Base-by-base conservation (phyloP, 2,113 vertebrate species). In the Podocnemis expansa region DNA sequence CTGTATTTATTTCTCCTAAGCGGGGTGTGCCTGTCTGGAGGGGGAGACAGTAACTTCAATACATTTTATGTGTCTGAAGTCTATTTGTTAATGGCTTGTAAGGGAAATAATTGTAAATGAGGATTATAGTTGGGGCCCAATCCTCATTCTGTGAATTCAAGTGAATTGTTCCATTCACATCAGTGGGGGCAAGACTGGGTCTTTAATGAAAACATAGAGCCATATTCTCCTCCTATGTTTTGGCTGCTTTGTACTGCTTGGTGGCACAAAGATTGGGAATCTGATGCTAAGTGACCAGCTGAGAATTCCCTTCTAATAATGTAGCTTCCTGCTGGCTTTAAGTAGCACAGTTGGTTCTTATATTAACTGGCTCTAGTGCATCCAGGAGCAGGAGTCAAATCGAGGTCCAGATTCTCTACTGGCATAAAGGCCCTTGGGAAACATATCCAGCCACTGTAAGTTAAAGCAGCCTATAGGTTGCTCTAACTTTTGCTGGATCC, bases 1-100 rank as follows among this genome's bases (percentile, higher is more conserved):
- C 95, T 58, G 95, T 97, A 93, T 19, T 14, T 54, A 96, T 93
- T 94, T 94, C 79, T 89, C 89, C 87, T 94, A 95, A 94, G 96
- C 94, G 91, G 93, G 84, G 93, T 93, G 63, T 38, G 63, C n/a
- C 63, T 70, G 34, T 38, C 34, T n/a, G 43, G 21, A 1, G 0
- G 47, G 7, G 12, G 13, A 91, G 24, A 85, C 25, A 45, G 43
- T 29, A 60, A 78, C 16, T 1, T 10, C 1, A 47, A 81, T 70
- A 8, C 10, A 10, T 55, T n/a, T 49, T 13, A 19, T 55, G 22
- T 80, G 5, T 21, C 38, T 45, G 2, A 3, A 41, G 43, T 54
- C 22, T 89, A 27, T 75, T 25, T 75, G 73, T 76, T 76, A 76
- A 76, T 43, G 8, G 24, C 3, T 88, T 31, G 1, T 52, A 25